Conservation (phyloP, 2,113 vertebrate genomes). For the Pheucticus melanocephalus region DNA sequence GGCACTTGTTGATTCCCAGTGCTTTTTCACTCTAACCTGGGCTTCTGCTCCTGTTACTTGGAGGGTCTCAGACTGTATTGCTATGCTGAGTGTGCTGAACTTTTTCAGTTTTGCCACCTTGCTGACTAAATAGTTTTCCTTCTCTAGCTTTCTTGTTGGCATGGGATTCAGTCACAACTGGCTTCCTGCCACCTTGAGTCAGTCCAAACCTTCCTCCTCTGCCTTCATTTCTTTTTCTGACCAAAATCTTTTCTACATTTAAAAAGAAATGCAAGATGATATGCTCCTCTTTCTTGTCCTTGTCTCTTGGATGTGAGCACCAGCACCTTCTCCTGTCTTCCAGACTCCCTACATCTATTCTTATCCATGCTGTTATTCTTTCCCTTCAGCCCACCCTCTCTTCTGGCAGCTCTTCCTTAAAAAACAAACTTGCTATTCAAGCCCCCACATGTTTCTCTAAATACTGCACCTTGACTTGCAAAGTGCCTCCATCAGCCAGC, state of each 20-base stretch:
- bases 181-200: conserved; percentile 41
- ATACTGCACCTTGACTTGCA: conserved; percentile 20
- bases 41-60: background rate
- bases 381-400: background rate
- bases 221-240: conserved; percentile 9
- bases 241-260: background rate
- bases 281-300: background rate
- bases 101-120: background rate
- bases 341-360: conserved; percentile 1
- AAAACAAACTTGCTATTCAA: conserved; percentile 5
- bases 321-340: background rate
- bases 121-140: conserved; percentile 38
- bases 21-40: background rate
- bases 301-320: background rate
- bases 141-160: conserved; percentile 9
- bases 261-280: background rate
- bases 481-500: background rate
- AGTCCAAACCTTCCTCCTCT: conserved; percentile 1
- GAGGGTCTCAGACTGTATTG: background rate
- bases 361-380: conserved; percentile 6
- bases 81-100: background rate
- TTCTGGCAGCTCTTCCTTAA: conserved; percentile 17
- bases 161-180: background rate
- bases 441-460: background rate
- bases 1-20: background rate